Base-by-base conservation (phyloP, 2,113 vertebrate species). In the Spea bombifrons region DNA sequence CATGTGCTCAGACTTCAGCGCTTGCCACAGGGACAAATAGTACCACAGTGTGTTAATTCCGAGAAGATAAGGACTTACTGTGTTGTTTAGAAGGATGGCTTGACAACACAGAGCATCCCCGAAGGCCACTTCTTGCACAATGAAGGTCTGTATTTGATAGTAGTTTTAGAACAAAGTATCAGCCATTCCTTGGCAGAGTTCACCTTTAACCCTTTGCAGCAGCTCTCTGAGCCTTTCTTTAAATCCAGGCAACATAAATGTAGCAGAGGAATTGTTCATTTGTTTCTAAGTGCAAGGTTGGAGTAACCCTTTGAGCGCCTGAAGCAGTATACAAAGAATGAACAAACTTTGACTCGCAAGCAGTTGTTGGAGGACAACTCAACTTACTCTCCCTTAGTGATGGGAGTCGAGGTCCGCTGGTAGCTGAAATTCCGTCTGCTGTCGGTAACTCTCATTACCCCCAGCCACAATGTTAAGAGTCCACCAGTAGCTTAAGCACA, bases 121-220 rank as follows among this genome's bases (percentile, higher is more conserved):
- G 86, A 91, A 89, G 90, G 82, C 87, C 87, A 85, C 83, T 85
- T 89, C 85, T 80, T 84, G 86, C 83, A 89, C 89, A 88, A 85
- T 86, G 87, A 89, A 89, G 80, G 84, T 89, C 83, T 90, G 84
- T 87, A 84, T 88, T 90, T 92, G 92, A 92, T 95, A 94, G 93
- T 91, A 93, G 89, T 84, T 65, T 81, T 78, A 81, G 88, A 91
- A 90, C 87, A 90, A 92, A 91, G 89, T 84, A 90, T 86, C 83
- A 74, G 83, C 85, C 84, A 85, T 89, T 73, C 90, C 90, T 92
- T 89, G 87, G 87, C 87, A 87, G 86, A 84, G 79, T 59, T 88
- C 87, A 61, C 44, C 57, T 9, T 80, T 78, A 74, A 80, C 71
- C 43, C 47, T 66, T 80, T 73, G 12, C 73, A 61, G 12, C 61